Evolutionary conservation across 2,797 vertebrate species (phyloP).

Genomic region (Melanotaenia maccullochi): DNA sequence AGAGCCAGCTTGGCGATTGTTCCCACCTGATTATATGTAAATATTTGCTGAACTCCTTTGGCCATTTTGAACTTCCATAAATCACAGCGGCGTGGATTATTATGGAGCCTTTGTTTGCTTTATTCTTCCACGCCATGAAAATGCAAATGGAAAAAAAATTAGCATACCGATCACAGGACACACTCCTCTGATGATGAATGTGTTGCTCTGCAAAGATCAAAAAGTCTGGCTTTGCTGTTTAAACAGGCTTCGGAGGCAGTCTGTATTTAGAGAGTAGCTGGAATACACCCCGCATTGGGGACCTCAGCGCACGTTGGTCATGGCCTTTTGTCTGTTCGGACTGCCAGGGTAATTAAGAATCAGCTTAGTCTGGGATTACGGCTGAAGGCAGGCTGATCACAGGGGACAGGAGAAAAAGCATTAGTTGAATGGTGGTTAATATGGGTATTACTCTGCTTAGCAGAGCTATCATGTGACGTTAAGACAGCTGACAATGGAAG

Average conservation of each 20-base stretch:
- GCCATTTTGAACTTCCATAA: conserved; percentile 67
- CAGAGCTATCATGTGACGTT: conserved; percentile 77
- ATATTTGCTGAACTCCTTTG: conserved; percentile 70
- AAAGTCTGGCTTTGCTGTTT: conserved; percentile 30
- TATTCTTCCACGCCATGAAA: conserved; percentile 53
- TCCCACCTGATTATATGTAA: conserved; percentile 71
- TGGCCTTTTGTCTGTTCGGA: conserved; percentile 69
- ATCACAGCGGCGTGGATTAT: conserved; percentile 61
- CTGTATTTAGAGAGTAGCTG: conserved; percentile 39
- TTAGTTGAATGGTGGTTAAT: conserved; percentile 80
- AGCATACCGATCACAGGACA: conserved; percentile 47
- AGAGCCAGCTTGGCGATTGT: conserved; percentile 63
- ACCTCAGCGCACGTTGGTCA: conserved; percentile 49
- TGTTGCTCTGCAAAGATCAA: conserved; percentile 45
- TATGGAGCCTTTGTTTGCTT: conserved; percentile 66
- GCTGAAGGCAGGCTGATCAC: conserved; percentile 75
- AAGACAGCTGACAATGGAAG: conserved; percentile 68
- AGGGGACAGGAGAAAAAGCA: conserved; percentile 79
- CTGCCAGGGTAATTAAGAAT: conserved; percentile 81
- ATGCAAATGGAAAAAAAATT: conserved; percentile 60
- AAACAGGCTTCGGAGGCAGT: conserved; percentile 16
- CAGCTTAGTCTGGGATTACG: conserved; percentile 81
- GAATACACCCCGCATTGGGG: conserved; percentile 38
- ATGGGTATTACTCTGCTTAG: conserved; percentile 80
- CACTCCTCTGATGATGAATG: conserved; percentile 57